phyloP scores from a whole-genome alignment of 2,888 invertebrate species.

The Xiphydria camelus region DNA sequence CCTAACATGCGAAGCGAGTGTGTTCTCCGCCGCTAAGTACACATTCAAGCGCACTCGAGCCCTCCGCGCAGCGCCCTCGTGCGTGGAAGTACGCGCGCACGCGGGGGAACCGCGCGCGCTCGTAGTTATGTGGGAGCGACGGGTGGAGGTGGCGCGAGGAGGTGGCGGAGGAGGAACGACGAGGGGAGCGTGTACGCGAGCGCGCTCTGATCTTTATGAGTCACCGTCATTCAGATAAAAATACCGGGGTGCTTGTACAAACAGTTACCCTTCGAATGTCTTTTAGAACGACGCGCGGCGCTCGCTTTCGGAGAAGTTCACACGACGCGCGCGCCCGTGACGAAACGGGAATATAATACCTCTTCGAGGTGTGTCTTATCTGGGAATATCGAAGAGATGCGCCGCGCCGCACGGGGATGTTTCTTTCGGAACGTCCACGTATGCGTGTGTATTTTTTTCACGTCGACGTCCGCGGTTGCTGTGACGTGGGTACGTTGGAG shows the following conservation, averaged over 20 bases:
- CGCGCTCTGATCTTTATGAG: conserved; percentile 45
- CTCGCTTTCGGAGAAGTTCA: conserved; percentile 35
- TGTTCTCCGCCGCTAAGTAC: conserved; percentile 47
- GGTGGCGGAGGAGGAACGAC: conserved; percentile 21
- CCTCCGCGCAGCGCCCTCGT: conserved; percentile 7
- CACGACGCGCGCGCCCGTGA: too few relatives aligned
- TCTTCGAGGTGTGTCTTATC: too few relatives aligned
- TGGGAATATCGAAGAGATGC: too few relatives aligned
- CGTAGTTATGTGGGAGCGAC: conserved; percentile 20
- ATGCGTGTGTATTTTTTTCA: too few relatives aligned
- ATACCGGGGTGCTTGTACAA: conserved; percentile 48
- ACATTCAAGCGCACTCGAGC: conserved; percentile 38
- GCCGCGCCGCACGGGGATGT: too few relatives aligned
- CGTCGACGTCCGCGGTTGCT: too few relatives aligned
- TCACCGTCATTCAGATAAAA: conserved; percentile 48
- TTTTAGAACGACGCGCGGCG: conserved; percentile 31
- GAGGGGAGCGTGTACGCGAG: conserved; percentile 22
- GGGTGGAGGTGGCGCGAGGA: conserved; percentile 16
- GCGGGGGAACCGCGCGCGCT: conserved; percentile 6
- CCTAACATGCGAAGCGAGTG: conserved; percentile 37
- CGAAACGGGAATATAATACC: too few relatives aligned
- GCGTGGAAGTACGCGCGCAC: background rate
- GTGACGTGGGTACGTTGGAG: too few relatives aligned
- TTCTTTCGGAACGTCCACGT: too few relatives aligned
- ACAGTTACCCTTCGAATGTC: conserved; percentile 44